A percentile compares a stretch with the other conserved stretches of the same genome.
These are phyloP conservation scores for Protaetia brevitarsis DNA, from an alignment of 1,140 invertebrate species.

Conservation along the genomic window DNA sequence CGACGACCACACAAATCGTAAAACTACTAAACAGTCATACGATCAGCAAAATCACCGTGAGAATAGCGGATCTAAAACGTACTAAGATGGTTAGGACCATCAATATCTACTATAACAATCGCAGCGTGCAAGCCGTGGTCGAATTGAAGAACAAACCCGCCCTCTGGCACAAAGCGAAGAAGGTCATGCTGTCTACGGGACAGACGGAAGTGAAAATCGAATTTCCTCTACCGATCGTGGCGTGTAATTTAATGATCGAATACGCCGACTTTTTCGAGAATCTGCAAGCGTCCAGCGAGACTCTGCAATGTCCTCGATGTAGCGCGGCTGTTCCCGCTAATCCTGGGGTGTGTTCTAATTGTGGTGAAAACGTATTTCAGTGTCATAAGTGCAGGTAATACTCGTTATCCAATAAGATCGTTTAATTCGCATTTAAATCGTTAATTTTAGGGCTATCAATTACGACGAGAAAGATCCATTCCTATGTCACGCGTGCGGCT, in stretches of 20 bases:
- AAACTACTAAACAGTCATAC: constrained; percentile 93
- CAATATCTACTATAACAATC: constrained; percentile 96
- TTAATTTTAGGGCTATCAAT: constrained; percentile 83
- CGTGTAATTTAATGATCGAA: constrained; percentile 98
- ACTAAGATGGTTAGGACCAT: constrained; percentile 97
- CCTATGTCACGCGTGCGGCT: constrained; percentile 96
- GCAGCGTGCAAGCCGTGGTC: constrained; percentile 92
- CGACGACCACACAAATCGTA: constrained; percentile 95
- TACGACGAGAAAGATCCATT: constrained; percentile 99
- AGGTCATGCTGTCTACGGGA: constrained; percentile 80
- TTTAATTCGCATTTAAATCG: neutral
- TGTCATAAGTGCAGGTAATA: constrained; percentile 93
- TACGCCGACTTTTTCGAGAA: constrained; percentile 98
- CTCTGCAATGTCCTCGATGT: constrained; percentile 92
- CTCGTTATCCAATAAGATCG: too few relatives aligned
- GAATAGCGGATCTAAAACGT: constrained; percentile 92
- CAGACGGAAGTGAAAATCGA: constrained; percentile 96
- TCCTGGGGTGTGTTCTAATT: constrained; percentile 96
- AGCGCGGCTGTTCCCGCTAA: constrained; percentile 94
- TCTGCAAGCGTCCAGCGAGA: constrained; percentile 76
- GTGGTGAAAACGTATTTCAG: constrained; percentile 98
- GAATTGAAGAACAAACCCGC: constrained; percentile 96
- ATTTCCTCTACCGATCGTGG: constrained; percentile 93
- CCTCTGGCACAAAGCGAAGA: constrained; percentile 96
- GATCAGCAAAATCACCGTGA: constrained; percentile 89